Conservation (phyloP, 2,113 vertebrate species). For the Shinisaurus crocodilurus region DNA sequence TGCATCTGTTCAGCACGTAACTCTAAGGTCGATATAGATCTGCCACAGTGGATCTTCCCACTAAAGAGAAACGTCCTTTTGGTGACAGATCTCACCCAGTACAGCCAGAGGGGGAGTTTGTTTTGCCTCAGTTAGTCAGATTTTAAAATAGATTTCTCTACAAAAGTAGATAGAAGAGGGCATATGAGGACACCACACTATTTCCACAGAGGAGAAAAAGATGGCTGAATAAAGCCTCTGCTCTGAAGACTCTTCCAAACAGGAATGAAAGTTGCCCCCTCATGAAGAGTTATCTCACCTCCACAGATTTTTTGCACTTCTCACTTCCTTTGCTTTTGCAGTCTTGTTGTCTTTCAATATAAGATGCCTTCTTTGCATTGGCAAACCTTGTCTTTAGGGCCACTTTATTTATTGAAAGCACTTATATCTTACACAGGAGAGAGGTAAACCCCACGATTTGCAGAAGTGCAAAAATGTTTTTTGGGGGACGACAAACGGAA, state of each 20-base stretch:
- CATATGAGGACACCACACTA: background rate
- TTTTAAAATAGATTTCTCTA: slow-evolving; percentile 10
- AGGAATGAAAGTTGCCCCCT: background rate
- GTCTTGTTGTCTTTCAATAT: background rate
- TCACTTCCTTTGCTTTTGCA: background rate
- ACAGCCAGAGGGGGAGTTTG: slow-evolving; percentile 10
- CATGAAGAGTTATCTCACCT: background rate
- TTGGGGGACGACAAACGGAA: no score
- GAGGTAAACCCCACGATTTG: no score
- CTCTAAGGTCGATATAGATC: slow-evolving; percentile 12
- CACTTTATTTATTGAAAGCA: background rate
- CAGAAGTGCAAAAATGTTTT: no score
- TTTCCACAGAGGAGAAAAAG: background rate
- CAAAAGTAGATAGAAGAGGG: background rate
- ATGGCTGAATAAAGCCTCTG: background rate
- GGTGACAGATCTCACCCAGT: slow-evolving; percentile 25
- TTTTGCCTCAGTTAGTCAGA: slow-evolving; percentile 14
- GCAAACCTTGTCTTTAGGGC: background rate
- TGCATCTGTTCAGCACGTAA: slow-evolving; percentile 1
- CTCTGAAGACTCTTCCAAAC: background rate
- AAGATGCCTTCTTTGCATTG: background rate
- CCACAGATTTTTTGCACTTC: background rate
- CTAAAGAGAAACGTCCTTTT: background rate
- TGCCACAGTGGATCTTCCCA: slow-evolving; percentile 19
- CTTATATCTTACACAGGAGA: background rate